These are phyloP conservation scores for Siderastrea radians DNA, from an alignment of 92 coral and sea anemone species.

Conservation along the genomic window DNA sequence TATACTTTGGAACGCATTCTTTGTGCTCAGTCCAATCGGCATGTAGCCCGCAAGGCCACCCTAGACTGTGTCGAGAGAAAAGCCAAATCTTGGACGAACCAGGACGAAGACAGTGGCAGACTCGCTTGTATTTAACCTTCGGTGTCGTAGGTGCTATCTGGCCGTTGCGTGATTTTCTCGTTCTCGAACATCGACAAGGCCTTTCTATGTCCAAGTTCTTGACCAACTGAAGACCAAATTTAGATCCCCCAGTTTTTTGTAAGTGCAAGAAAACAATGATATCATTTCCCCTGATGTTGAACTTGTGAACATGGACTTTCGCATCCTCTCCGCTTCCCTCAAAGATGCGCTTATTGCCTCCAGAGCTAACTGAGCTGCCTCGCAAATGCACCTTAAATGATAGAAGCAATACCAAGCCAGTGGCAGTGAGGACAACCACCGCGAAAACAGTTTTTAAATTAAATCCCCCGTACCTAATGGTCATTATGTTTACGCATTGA, in stretches of 20 bases:
- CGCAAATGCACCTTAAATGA: background rate
- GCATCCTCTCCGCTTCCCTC: background rate
- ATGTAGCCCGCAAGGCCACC: conserved; percentile 97
- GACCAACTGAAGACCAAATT: conserved; percentile 85
- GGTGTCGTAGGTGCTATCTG: background rate
- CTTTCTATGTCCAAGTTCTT: conserved; percentile 65
- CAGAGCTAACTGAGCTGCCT: background rate
- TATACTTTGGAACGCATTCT: conserved; percentile 79
- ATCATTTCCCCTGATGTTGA: conserved; percentile 59
- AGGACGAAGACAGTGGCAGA: conserved; percentile 79
- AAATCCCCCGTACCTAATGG: background rate
- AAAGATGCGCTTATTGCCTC: background rate
- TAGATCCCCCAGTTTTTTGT: conserved; percentile 95
- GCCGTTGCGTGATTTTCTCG: background rate
- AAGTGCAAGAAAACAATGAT: conserved; percentile 94
- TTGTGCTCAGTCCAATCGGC: conserved; percentile 93
- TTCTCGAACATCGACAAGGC: conserved; percentile 71
- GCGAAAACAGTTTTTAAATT: conserved; percentile 12
- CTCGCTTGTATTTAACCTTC: background rate
- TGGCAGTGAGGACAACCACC: background rate
- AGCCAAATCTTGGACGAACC: conserved; percentile 83
- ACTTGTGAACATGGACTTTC: conserved; percentile 4
- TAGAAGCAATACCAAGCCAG: background rate
- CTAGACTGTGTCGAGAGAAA: conserved; percentile 86
- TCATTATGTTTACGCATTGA: background rate